phyloP scores from a whole-genome alignment of 2,888 invertebrate species.

The Tanypteryx hageni region DNA sequence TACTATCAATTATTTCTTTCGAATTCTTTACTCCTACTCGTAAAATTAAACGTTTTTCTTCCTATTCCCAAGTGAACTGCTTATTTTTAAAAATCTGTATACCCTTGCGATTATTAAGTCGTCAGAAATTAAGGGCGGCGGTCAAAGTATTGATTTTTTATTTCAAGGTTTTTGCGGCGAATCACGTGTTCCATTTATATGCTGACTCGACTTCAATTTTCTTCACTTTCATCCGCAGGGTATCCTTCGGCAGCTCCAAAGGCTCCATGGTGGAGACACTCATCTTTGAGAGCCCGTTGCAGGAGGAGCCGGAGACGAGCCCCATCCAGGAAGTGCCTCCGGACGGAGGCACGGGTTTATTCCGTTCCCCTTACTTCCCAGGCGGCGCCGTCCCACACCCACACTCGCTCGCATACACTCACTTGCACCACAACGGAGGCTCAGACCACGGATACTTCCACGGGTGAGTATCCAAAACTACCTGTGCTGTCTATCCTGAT shows the following conservation, averaged over 20 bases:
- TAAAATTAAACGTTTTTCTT: too few relatives aligned
- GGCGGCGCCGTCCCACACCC: conserved; percentile 57
- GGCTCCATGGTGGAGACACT: conserved; percentile 96
- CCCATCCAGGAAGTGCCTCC: conserved; percentile 67
- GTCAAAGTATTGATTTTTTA: too few relatives aligned
- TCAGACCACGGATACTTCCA: conserved; percentile 66
- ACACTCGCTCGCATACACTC: conserved; percentile 67
- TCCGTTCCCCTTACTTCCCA: conserved; percentile 45
- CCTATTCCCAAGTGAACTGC: too few relatives aligned
- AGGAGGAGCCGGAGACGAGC: conserved; percentile 86
- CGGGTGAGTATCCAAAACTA: conserved; percentile 59
- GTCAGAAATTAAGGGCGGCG: too few relatives aligned
- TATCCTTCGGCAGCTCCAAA: conserved; percentile 95
- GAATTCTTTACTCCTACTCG: too few relatives aligned
- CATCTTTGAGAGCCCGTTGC: conserved; percentile 90
- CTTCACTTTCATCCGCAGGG: conserved; percentile 79
- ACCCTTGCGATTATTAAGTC: too few relatives aligned
- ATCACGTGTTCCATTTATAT: neutral
- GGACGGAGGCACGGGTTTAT: conserved; percentile 44
- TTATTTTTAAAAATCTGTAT: too few relatives aligned
- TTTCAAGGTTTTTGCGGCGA: too few relatives aligned
- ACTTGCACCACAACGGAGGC: conserved; percentile 66
- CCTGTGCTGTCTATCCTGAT: neutral
- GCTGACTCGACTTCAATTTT: conserved; percentile 43
- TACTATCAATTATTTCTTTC: too few relatives aligned